Evolutionary conservation across 2,888 invertebrate genomes (phyloP).

Genomic region (Oeneis ivallda): DNA sequence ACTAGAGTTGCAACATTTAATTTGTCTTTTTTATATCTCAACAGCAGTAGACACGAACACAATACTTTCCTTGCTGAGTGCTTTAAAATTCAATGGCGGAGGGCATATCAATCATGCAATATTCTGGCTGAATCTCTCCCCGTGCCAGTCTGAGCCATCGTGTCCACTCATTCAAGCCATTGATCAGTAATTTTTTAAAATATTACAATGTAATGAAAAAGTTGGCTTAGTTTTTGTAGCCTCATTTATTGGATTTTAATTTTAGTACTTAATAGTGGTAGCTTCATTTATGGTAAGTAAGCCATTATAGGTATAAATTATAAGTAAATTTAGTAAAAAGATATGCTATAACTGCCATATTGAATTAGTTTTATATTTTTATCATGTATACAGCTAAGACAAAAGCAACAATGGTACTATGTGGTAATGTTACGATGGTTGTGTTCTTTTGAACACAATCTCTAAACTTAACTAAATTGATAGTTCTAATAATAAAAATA

Average conservation of each 20-base stretch:
- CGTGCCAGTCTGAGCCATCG: slow-evolving; percentile 84
- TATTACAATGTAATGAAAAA: slow-evolving; percentile 32
- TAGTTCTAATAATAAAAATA: no score
- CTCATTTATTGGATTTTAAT: neutral
- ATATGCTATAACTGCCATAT: neutral
- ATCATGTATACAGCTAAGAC: no score
- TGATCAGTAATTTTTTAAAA: slow-evolving; percentile 62
- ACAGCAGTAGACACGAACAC: slow-evolving; percentile 85
- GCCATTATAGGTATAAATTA: no score
- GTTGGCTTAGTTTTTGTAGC: neutral
- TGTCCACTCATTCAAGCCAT: slow-evolving; percentile 76
- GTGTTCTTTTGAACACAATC: no score
- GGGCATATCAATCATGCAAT: slow-evolving; percentile 99
- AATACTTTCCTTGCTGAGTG: slow-evolving; percentile 88
- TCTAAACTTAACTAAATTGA: no score
- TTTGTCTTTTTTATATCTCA: slow-evolving; percentile 33
- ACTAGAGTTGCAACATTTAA: neutral
- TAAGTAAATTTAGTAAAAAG: neutral
- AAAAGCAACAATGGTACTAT: no score
- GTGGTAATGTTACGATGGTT: no score
- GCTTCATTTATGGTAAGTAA: neutral
- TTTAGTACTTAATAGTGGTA: neutral
- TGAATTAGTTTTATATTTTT: no score
- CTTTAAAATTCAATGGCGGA: slow-evolving; percentile 97
- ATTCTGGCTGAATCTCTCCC: slow-evolving; percentile 96